Base-by-base conservation (phyloP, 1,140 invertebrate species). In the Steinernema feltiae region DNA sequence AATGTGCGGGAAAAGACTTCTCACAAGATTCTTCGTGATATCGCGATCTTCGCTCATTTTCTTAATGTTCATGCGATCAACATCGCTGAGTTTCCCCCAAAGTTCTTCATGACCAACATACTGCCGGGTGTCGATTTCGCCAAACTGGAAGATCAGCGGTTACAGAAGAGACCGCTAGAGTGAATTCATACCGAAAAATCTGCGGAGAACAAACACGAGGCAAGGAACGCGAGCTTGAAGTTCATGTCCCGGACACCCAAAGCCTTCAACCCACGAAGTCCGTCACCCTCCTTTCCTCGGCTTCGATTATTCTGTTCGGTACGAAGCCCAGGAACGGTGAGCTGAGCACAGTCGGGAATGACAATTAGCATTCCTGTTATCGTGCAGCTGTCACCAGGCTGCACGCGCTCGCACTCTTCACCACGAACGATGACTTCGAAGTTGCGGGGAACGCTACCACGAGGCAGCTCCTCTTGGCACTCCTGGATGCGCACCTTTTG, bases 401-500 rank as follows among this genome's bases (percentile, higher is more conserved):
- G 97, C 12, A 98, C 94, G 48, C 91, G 92, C 88, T 99, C 97
- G 0, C 99, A 97, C 82, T 92, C 91, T 88, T 99, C 97, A 3
- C 94, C 94, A 84, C 97, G 89, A n/a, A 99, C 87, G 81, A 99
- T 92, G 30, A 99, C 90, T 89, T 99, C 97, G 31, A 99, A 90
- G 79, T 94, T 92, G 53, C 97, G 90, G 0, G 97, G 97, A 82
- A 99, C 98, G 84, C 93, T 94, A 30, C 97, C 97, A 79, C 95
- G 88, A 0, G 97, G 97, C 29, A 99, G 88, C 88, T 99, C 97
- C 17, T 94, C 91, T 88, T 99, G 97, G 0, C 94, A 95, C 89
- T 99, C 97, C 88, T 99, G 97, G 80, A 99, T 94, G 79, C 95
- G 90, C 2, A 98, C 91, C 90, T 98, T 99, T 89, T 99, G 97